Conservation (phyloP, 2,113 vertebrate genomes). For the Zosterops japonicus region DNA sequence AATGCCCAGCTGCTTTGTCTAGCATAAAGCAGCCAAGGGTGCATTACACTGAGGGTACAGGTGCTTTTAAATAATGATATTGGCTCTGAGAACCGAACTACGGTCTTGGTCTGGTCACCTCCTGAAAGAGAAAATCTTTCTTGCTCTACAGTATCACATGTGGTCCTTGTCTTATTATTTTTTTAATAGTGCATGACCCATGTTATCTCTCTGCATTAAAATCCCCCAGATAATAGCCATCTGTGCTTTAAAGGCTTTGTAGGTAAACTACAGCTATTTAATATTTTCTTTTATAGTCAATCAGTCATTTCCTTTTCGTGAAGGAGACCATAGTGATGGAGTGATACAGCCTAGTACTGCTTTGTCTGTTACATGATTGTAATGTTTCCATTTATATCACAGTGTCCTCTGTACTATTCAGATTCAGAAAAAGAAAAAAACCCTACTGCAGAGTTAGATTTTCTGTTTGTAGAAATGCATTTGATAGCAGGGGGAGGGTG, state of each 20-base stretch:
- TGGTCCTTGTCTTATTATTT: neutral
- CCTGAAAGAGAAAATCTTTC: neutral
- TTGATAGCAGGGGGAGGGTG: constrained; percentile 38
- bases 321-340: neutral
- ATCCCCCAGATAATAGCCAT: neutral
- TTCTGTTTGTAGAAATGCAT: constrained; percentile 61
- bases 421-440: constrained; percentile 29
- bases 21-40: neutral
- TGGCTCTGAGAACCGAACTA: neutral
- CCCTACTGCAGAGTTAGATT: constrained; percentile 15
- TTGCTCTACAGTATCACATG: neutral
- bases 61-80: neutral
- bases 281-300: constrained; percentile 37
- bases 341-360: constrained; percentile 20
- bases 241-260: neutral
- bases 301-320: constrained; percentile 36
- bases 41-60: neutral
- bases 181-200: neutral
- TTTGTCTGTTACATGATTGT: constrained; percentile 63
- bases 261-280: constrained; percentile 55
- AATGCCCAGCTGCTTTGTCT: neutral
- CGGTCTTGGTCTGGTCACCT: neutral
- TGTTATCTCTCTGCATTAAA: neutral
- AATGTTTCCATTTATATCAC: constrained; percentile 62
- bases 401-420: constrained; percentile 47